Base-by-base conservation (phyloP, 2,113 vertebrate species). In the Sebastes schlegelii region DNA sequence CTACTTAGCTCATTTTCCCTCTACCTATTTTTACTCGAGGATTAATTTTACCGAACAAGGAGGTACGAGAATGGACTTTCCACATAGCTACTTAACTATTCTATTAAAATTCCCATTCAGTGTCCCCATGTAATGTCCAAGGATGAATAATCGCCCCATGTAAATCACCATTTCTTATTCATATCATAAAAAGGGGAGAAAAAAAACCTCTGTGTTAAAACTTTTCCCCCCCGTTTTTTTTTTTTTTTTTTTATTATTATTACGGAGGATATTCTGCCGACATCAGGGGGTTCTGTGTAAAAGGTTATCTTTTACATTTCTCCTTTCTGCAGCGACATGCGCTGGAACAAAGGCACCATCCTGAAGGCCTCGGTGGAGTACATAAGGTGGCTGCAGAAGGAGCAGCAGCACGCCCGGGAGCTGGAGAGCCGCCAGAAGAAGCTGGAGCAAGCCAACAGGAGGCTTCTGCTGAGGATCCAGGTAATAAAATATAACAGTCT, bases 281-380 rank as follows among this genome's bases (percentile, higher is more conserved):
- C 95, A 96, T 89, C 92, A 95, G 95, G 95, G 93, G 95, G 95
- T 96, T 96, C 94, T 95, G 96, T 88, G 82, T 87, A 96, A 97
- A 98, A 97, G 97, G 96, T 97, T 97, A 98, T 97, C 96, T 97
- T 94, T 91, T 78, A 88, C 75, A 66, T 82, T 89, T 84, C 45
- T 86, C 70, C 68, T 74, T 23, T 86, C 94, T 95, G 85, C 96
- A 99, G 98, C 92, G 98, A 99, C 97, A 98, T 98, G 97, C 97
- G 98, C 92, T 99, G 98, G 98, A 99, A 99, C 97, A 99, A 99
- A 97, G 98, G 98, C 88, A 99, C 98, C 90, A 99, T 99, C 96
- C 97, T 99, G 88, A 99, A 99, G 95, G 98, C 98, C 95, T 99
- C 98, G 8, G 98, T 99, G 93, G 98, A 99, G 96, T 99, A 99